Conservation (phyloP, 2,888 invertebrate genomes). For the Terebella lapidaria region DNA sequence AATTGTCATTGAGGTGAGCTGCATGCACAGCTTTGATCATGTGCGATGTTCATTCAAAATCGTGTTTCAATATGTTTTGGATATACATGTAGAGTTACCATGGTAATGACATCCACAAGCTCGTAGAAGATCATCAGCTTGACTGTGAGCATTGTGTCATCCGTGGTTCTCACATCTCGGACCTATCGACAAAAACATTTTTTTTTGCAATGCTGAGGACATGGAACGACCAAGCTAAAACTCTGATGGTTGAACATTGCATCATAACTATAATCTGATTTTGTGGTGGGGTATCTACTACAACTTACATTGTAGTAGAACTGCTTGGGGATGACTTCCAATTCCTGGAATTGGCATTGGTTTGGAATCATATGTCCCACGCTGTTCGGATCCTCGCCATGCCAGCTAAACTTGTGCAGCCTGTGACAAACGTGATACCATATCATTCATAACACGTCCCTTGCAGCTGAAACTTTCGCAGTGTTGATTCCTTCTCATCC, state of each 20-base stretch:
- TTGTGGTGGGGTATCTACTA: background rate
- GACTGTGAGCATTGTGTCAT: constrained; percentile 47
- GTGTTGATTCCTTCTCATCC: too few species aligned
- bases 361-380: constrained; percentile 41
- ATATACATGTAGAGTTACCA: constrained; percentile 41
- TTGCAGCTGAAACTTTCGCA: too few species aligned
- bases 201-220: background rate
- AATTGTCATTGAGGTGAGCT: too few species aligned
- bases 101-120: constrained; percentile 39
- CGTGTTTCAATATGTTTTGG: too few species aligned
- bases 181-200: constrained; percentile 28
- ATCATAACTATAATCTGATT: too few species aligned
- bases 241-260: too few species aligned
- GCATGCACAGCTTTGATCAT: too few species aligned
- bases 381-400: constrained; percentile 37
- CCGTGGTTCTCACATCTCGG: constrained; percentile 42
- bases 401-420: constrained; percentile 48
- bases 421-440: constrained; percentile 22
- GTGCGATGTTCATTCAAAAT: too few species aligned
- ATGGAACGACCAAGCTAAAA: too few species aligned
- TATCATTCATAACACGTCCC: background rate
- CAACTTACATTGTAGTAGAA: constrained; percentile 47
- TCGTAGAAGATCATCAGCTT: constrained; percentile 48
- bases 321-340: constrained; percentile 43
- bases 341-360: constrained; percentile 33